Percentiles rank a stretch among this genome's conserved stretches.
Conservation (phyloP, 2,888 invertebrate genomes). For the Cryptocephalus primarius region DNA sequence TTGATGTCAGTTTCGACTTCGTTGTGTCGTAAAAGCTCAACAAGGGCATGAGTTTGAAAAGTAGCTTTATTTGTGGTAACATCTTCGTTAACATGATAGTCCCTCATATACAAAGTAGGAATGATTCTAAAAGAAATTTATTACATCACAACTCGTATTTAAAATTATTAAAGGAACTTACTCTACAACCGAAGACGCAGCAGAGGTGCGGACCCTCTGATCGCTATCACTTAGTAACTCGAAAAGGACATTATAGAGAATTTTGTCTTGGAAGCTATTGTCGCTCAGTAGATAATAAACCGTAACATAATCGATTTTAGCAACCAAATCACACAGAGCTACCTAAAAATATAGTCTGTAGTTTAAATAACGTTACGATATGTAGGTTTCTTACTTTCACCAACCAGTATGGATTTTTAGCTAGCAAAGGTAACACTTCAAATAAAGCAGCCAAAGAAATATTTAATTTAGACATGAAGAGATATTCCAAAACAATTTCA, state of each 20-base stretch:
- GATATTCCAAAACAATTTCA: slow-evolving; percentile 43
- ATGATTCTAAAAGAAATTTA: slow-evolving; percentile 35
- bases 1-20: slow-evolving; percentile 22
- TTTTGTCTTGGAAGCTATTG: slow-evolving; percentile 45
- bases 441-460: slow-evolving; percentile 45
- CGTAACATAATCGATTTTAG: slow-evolving; percentile 47
- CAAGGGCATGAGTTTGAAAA: slow-evolving; percentile 4
- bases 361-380: not conserved
- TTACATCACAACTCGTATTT: not conserved
- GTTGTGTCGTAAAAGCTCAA: slow-evolving; percentile 12
- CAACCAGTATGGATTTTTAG: slow-evolving; percentile 72
- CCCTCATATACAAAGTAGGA: slow-evolving; percentile 36
- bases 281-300: slow-evolving; percentile 43
- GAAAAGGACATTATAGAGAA: slow-evolving; percentile 50
- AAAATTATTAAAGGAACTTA: slow-evolving; percentile 27
- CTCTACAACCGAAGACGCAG: slow-evolving; percentile 55
- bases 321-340: slow-evolving; percentile 52
- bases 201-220: slow-evolving; percentile 61
- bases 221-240: slow-evolving; percentile 64
- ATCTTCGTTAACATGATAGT: slow-evolving; percentile 41
- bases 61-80: slow-evolving; percentile 44
- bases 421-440: slow-evolving; percentile 50
- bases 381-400: slow-evolving; percentile 54
- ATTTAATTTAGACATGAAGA: slow-evolving; percentile 54
- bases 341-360: slow-evolving; percentile 36